Evolutionary conservation across 2,113 vertebrate species (phyloP), one percentile per base, ranked within the genome.

Genomic region (Sinocyclocheilus anophthalmus): DNA sequence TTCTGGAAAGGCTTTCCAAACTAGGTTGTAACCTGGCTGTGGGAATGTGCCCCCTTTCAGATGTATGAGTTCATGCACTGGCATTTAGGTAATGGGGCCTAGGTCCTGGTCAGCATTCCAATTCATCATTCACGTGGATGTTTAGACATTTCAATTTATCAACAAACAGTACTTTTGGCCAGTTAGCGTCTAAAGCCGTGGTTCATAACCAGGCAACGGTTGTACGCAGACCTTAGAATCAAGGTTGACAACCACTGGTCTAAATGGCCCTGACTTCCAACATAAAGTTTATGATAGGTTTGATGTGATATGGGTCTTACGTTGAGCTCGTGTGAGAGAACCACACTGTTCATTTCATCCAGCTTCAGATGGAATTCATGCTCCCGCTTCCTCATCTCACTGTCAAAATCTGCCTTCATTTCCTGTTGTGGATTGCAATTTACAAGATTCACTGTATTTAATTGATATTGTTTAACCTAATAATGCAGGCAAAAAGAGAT

Each of bases 261-360:
- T 42, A 72, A 72, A 73, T 12, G 11, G 45, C 2, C 45, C 45
- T 12, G 45, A 48, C 45, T 48, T 48, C 45, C 45, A 48, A 48
- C 5, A 22, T 22, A 59, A 22, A 37, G 53, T 18, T 55, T 14
- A 69, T 16, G 67, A 30, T 6, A 81, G 12, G 11, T 63, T n/a
- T 81, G 57, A n/a, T n/a, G n/a, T 10, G 24, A 16, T 48, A 8
- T 59, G 20, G 7, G 61, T 63, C 48, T 87, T 91, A 96, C 96
- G 94, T 95, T 94, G 69, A 96, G 93, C 76, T 96, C 93, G 0
- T 91, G 90, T 9, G 93, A 91, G 26, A 96, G 81, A 86, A 95
- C 84, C 2, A 83, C 39, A 0, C 83, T 90, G 12, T 89, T 91
- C 93, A 95, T 93, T 90, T 93, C 90, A 63, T 95, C 93, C 0